These are phyloP conservation scores for Drosophila prolongata DNA, from an alignment of 2,888 invertebrate genomes.

Conservation along the genomic window DNA sequence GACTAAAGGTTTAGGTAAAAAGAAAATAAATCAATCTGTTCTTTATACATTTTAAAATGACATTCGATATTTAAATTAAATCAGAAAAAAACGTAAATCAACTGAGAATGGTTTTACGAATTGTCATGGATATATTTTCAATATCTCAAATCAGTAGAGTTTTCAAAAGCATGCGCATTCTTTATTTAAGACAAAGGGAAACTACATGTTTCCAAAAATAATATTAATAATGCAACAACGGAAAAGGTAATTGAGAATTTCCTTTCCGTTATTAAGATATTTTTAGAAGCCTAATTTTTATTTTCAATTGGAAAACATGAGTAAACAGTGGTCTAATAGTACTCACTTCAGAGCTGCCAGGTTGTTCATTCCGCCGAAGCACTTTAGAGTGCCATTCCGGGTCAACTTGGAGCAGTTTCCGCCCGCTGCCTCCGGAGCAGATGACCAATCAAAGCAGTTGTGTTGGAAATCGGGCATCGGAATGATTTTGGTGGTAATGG, in stretches of 20 bases:
- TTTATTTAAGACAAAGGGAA: neutral
- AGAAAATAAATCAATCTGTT: too few relatives aligned
- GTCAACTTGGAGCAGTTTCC: constrained; percentile 79
- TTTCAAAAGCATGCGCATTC: neutral
- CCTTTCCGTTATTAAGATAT: neutral
- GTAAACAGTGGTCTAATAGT: neutral
- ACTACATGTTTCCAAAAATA: neutral
- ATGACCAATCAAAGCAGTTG: constrained; percentile 78
- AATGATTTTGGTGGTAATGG: constrained; percentile 1
- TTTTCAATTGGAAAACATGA: neutral
- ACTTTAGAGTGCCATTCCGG: constrained; percentile 70
- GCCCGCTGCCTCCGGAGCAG: constrained; percentile 71
- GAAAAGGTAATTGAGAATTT: too few relatives aligned
- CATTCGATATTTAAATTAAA: too few relatives aligned
- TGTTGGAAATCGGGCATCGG: constrained; percentile 2
- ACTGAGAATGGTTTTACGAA: too few relatives aligned
- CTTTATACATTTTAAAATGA: too few relatives aligned
- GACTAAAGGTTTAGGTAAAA: too few relatives aligned
- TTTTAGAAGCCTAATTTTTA: neutral
- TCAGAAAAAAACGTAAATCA: too few relatives aligned
- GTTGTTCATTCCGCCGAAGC: constrained; percentile 82
- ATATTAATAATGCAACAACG: too few relatives aligned
- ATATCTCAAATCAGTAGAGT: too few relatives aligned
- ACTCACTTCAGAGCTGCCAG: constrained; percentile 68
- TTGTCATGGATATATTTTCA: too few relatives aligned